Conservation (phyloP, 2,888 invertebrate genomes). For the Ormyrus nitidulus region DNA sequence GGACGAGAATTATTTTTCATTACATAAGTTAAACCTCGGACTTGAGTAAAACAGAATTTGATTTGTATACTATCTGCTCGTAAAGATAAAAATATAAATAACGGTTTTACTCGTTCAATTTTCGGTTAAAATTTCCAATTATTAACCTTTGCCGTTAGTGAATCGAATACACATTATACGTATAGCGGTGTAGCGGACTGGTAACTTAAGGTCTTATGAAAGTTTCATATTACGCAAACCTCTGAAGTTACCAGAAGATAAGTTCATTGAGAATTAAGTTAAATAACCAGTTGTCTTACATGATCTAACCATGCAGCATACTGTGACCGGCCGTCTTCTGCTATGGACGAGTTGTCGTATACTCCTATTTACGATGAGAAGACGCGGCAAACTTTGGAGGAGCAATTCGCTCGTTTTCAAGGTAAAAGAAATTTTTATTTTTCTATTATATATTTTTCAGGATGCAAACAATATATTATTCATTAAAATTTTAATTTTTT, state of each 20-base stretch:
- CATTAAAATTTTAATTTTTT: slow-evolving; percentile 14
- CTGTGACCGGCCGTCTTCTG: slow-evolving; percentile 17
- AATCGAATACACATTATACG: too few relatives aligned
- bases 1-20: too few relatives aligned
- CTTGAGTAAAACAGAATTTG: too few relatives aligned
- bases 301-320: slow-evolving; percentile 49
- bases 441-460: slow-evolving; percentile 15
- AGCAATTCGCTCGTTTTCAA: slow-evolving; percentile 69
- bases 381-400: slow-evolving; percentile 60
- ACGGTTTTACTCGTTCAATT: too few relatives aligned
- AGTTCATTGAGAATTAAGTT: slow-evolving; percentile 32
- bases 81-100: too few relatives aligned
- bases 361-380: slow-evolving; percentile 67
- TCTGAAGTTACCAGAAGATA: slow-evolving; percentile 29
- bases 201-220: slow-evolving; percentile 12
- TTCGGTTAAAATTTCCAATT: too few relatives aligned
- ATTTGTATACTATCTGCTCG: too few relatives aligned
- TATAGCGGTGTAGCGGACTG: not conserved
- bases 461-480: not conserved
- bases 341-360: slow-evolving; percentile 62
- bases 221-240: not conserved
- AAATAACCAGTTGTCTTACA: slow-evolving; percentile 47
- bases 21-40: too few relatives aligned
- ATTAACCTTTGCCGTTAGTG: too few relatives aligned
- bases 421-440: slow-evolving; percentile 61